A percentile compares a stretch with the other conserved stretches of the same genome.
Conservation (phyloP, 2,113 vertebrate genomes). For the Myxocyprinus asiaticus region DNA sequence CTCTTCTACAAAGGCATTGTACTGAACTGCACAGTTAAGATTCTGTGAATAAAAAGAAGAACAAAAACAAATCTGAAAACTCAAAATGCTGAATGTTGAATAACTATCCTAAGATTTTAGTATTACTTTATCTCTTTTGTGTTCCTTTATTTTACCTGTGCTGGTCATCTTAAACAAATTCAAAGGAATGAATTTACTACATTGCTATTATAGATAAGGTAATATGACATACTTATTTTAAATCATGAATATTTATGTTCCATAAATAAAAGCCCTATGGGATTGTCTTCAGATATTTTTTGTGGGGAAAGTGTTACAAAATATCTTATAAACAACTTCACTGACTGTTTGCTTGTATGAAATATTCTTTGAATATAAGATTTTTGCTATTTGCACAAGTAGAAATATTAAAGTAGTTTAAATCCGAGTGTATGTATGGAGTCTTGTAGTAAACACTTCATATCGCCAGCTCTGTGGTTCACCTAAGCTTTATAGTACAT, state of each 20-base stretch:
- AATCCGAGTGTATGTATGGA: background rate
- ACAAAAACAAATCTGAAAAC: background rate
- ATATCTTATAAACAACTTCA: conserved; percentile 12
- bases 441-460: conserved; percentile 2
- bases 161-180: background rate
- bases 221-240: background rate
- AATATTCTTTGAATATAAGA: conserved; percentile 38
- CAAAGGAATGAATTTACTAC: background rate
- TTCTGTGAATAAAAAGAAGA: background rate
- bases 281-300: conserved; percentile 14
- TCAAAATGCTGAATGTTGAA: background rate
- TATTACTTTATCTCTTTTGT: conserved; percentile 13
- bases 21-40: background rate
- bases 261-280: conserved; percentile 3
- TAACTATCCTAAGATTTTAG: background rate
- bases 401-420: conserved; percentile 42
- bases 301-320: background rate
- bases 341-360: conserved; percentile 40
- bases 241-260: conserved; percentile 1
- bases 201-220: conserved; percentile 6
- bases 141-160: conserved; percentile 2
- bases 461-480: conserved; percentile 14
- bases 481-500: conserved; percentile 5
- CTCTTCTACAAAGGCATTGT: background rate
- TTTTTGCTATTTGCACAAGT: conserved; percentile 53